Evolutionary conservation across 2,888 invertebrate genomes (phyloP).

Genomic region (Mesorhabditis spiculigera): DNA sequence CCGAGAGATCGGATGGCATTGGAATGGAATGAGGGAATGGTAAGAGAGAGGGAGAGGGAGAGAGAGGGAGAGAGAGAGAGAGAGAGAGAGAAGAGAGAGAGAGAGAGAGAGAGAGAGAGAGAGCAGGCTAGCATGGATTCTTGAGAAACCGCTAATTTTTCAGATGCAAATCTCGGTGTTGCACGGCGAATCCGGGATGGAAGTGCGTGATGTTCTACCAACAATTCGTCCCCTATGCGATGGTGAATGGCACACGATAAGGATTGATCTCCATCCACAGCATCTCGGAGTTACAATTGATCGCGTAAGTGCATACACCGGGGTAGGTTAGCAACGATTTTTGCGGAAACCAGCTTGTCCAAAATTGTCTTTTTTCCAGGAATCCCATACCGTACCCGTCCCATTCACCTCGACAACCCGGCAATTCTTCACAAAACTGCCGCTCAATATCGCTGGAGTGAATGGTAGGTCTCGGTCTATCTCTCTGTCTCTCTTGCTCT

Average conservation of each 20-base stretch:
- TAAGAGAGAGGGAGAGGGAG: neutral
- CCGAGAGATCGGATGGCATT: slow-evolving; percentile 14
- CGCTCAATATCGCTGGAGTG: slow-evolving; percentile 40
- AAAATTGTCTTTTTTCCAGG: neutral
- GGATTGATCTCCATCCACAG: slow-evolving; percentile 22
- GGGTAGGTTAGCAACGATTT: no score
- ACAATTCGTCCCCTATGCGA: slow-evolving; percentile 34
- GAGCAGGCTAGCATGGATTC: no score
- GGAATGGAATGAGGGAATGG: neutral
- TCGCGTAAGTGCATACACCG: slow-evolving; percentile 6
- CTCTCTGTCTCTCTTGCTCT: neutral
- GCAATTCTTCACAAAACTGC: slow-evolving; percentile 29
- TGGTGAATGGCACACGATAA: slow-evolving; percentile 42
- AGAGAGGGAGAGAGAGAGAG: slow-evolving; percentile 11
- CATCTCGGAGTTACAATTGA: slow-evolving; percentile 16
- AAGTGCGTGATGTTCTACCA: slow-evolving; percentile 22
- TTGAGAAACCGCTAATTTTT: neutral
- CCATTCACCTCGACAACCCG: slow-evolving; percentile 9
- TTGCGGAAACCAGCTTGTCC: no score
- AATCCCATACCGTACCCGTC: neutral
- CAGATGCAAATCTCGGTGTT: slow-evolving; percentile 20
- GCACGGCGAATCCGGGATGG: slow-evolving; percentile 15
- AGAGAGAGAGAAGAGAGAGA: neutral
- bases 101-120: no score
- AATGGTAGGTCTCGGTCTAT: slow-evolving; percentile 20